A percentile compares a stretch with the other conserved stretches of the same genome.
These are phyloP conservation scores for Callimorpha dominula DNA, from an alignment of 2,888 invertebrate genomes.

Conservation along the genomic window DNA sequence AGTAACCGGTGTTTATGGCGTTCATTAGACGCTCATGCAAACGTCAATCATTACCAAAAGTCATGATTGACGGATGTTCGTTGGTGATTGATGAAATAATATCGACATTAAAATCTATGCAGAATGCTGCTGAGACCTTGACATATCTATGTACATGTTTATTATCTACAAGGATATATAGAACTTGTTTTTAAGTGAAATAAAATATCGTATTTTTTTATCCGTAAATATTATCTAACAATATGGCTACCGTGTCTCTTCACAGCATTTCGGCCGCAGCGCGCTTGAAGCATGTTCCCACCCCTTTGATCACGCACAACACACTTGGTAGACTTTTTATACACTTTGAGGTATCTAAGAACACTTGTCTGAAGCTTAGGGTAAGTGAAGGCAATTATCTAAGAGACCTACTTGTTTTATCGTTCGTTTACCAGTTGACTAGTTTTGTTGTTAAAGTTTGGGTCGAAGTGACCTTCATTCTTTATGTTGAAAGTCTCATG, in stretches of 20 bases:
- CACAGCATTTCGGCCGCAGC: conserved; percentile 27
- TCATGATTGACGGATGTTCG: too few species aligned
- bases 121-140: too few species aligned
- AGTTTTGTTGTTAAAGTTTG: not conserved
- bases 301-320: conserved; percentile 40
- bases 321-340: conserved; percentile 23
- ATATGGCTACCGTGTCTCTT: conserved; percentile 18
- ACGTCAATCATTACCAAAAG: too few species aligned
- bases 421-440: not conserved
- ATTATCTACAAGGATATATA: too few species aligned
- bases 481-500: too few species aligned
- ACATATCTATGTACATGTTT: too few species aligned
- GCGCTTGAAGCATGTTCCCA: conserved; percentile 28
- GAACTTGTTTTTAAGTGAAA: too few species aligned
- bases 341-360: conserved; percentile 29
- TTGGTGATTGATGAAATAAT: too few species aligned
- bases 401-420: conserved; percentile 2
- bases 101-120: too few species aligned
- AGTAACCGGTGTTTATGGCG: too few species aligned
- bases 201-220: too few species aligned
- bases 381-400: conserved; percentile 3
- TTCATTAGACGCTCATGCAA: too few species aligned
- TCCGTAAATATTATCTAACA: conserved; percentile 1
- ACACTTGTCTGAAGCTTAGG: conserved; percentile 21
- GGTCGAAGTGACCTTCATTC: not conserved